Evolutionary conservation across 1,140 invertebrate genomes (phyloP).

Genomic region (Pseudobourletiella spinata): DNA sequence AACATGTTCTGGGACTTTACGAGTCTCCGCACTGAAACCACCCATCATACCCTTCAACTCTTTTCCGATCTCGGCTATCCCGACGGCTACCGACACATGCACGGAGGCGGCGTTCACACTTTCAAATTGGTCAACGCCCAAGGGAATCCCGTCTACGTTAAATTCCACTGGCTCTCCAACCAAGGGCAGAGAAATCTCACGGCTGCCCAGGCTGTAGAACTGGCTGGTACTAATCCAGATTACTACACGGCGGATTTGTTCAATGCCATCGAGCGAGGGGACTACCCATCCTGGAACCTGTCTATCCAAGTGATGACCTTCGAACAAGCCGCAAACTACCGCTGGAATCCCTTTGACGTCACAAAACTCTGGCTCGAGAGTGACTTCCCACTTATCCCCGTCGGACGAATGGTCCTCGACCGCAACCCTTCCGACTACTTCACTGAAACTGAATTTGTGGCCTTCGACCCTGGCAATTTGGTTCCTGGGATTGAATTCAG

Average conservation of each 20-base stretch:
- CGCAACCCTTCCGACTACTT: slow-evolving; percentile 47
- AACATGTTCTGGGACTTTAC: slow-evolving; percentile 51
- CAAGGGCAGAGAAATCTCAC: slow-evolving; percentile 50
- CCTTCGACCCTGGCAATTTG: slow-evolving; percentile 49
- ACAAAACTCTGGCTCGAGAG: slow-evolving; percentile 45
- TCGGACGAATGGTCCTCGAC: slow-evolving; percentile 48
- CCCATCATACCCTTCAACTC: slow-evolving; percentile 47
- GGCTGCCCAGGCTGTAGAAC: slow-evolving; percentile 44
- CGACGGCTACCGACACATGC: slow-evolving; percentile 47
- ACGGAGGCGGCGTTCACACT: slow-evolving; percentile 50
- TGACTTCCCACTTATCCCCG: slow-evolving; percentile 48
- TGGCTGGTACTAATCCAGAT: slow-evolving; percentile 55
- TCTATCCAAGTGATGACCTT: slow-evolving; percentile 59
- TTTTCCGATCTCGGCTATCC: slow-evolving; percentile 49
- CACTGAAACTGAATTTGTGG: slow-evolving; percentile 51
- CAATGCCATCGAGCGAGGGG: slow-evolving; percentile 57
- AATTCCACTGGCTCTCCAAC: slow-evolving; percentile 49
- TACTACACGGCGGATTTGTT: slow-evolving; percentile 60
- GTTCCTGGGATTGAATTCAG: slow-evolving; percentile 49
- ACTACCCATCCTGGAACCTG: slow-evolving; percentile 60
- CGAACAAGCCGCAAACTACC: slow-evolving; percentile 55
- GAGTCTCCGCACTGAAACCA: slow-evolving; percentile 45
- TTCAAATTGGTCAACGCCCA: slow-evolving; percentile 49
- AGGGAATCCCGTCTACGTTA: slow-evolving; percentile 44
- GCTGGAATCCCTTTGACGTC: slow-evolving; percentile 20